phyloP scores from a whole-genome alignment of 1,140 invertebrate species.

The Phortica variegata region DNA sequence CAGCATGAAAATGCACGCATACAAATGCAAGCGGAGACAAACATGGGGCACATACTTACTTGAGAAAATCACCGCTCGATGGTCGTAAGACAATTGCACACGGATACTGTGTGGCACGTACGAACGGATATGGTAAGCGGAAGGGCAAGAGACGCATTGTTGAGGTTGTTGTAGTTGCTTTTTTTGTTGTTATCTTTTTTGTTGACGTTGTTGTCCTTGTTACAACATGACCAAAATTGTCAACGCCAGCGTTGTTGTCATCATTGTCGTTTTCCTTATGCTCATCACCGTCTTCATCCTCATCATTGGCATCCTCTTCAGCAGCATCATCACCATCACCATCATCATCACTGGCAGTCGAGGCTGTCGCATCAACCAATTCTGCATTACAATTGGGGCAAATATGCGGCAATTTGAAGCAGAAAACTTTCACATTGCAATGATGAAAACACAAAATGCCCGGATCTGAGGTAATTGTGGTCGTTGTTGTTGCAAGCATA shows the following conservation, averaged over 20 bases:
- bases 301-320: conserved; percentile 6
- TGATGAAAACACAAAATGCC: conserved; percentile 82
- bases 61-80: conserved; percentile 77
- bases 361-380: conserved; percentile 48
- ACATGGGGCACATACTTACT: conserved; percentile 65
- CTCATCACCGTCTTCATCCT: conserved; percentile 1
- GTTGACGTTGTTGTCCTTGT: background rate
- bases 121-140: conserved; percentile 77
- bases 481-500: conserved; percentile 31
- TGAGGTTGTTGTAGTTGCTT: conserved; percentile 8
- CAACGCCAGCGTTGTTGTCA: background rate
- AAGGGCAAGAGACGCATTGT: conserved; percentile 65
- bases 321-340: conserved; percentile 27
- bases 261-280: conserved; percentile 5
- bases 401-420: conserved; percentile 68
- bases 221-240: background rate
- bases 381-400: conserved; percentile 71
- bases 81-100: conserved; percentile 77
- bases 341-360: conserved; percentile 3
- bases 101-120: conserved; percentile 70
- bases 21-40: conserved; percentile 7
- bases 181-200: conserved; percentile 8
- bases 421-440: conserved; percentile 76
- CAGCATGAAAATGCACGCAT: background rate
- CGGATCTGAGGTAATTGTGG: conserved; percentile 63